Conservation (phyloP, 1,140 invertebrate species). For the Branchinecta lynchi region DNA sequence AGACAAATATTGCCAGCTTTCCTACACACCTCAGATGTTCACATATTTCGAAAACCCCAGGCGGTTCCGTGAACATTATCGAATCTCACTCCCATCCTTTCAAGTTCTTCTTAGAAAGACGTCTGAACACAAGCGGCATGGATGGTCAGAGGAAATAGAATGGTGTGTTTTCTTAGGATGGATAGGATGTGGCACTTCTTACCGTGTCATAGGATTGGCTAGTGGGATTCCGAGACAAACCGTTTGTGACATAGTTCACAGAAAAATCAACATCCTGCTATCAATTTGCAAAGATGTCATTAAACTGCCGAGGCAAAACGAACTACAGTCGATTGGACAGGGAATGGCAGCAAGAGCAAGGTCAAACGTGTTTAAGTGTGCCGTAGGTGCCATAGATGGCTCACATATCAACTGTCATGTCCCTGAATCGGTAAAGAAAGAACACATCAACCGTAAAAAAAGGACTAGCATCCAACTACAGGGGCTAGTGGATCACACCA, state of each 20-base stretch:
- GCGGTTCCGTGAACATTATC: neutral
- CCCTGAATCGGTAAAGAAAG: neutral
- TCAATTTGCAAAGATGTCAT: neutral
- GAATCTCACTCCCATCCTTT: neutral
- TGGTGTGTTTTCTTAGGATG: neutral
- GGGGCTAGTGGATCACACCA: constrained; percentile 18
- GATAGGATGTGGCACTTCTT: neutral
- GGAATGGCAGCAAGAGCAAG: neutral
- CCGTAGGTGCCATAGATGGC: neutral
- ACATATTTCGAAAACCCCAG: neutral
- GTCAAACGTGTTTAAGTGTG: neutral
- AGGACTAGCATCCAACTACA: constrained; percentile 17
- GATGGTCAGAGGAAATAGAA: neutral
- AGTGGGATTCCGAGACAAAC: neutral
- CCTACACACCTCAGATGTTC: too few species aligned
- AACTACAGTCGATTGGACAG: neutral
- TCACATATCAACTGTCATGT: neutral
- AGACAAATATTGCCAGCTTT: too few species aligned
- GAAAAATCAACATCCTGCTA: neutral
- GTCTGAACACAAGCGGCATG: neutral
- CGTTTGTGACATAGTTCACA: constrained; percentile 1
- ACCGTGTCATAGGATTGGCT: neutral
- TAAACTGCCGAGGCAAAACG: neutral
- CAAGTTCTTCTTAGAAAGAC: neutral
- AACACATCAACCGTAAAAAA: constrained; percentile 16